Conservation (phyloP, 2,888 invertebrate genomes). For the Aphodius granarius region DNA sequence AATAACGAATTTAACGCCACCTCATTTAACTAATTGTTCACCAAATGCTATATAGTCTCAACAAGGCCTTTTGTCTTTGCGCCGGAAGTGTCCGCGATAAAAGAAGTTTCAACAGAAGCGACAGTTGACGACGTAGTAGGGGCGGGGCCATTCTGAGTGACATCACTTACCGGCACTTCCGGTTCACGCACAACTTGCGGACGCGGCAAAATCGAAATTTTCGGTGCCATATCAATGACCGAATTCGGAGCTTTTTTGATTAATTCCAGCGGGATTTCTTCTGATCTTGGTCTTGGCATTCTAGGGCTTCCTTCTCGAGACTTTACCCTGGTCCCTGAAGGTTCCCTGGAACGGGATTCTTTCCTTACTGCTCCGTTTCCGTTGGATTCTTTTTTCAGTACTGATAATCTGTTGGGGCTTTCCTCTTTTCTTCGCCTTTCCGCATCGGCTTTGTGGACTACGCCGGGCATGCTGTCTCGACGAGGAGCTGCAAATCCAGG, state of each 20-base stretch:
- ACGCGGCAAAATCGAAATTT: conserved; percentile 53
- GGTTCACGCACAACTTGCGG: conserved; percentile 52
- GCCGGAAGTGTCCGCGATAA: conserved; percentile 61
- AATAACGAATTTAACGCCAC: background rate
- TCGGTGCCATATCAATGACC: conserved; percentile 52
- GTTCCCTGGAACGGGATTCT: conserved; percentile 38
- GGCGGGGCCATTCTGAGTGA: conserved; percentile 69
- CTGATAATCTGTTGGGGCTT: conserved; percentile 44
- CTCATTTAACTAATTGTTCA: background rate
- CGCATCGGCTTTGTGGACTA: conserved; percentile 48
- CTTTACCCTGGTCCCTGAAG: conserved; percentile 50
- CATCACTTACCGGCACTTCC: conserved; percentile 54
- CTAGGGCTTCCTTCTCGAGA: conserved; percentile 75
- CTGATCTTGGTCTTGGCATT: conserved; percentile 72
- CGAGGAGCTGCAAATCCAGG: conserved; percentile 54
- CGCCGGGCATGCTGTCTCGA: conserved; percentile 50
- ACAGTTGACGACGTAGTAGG: conserved; percentile 29
- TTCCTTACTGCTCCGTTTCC: conserved; percentile 36
- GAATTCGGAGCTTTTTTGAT: conserved; percentile 64
- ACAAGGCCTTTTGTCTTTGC: conserved; percentile 52
- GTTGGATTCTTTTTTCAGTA: conserved; percentile 26
- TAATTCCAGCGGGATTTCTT: conserved; percentile 81
- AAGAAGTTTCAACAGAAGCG: conserved; percentile 78
- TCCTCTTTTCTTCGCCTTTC: conserved; percentile 40
- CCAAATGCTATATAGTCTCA: conserved; percentile 55